A percentile compares a stretch with the other conserved stretches of the same genome.
Evolutionary conservation across 2,888 invertebrate genomes (phyloP).

Genomic region (Itoplectis maculator): DNA sequence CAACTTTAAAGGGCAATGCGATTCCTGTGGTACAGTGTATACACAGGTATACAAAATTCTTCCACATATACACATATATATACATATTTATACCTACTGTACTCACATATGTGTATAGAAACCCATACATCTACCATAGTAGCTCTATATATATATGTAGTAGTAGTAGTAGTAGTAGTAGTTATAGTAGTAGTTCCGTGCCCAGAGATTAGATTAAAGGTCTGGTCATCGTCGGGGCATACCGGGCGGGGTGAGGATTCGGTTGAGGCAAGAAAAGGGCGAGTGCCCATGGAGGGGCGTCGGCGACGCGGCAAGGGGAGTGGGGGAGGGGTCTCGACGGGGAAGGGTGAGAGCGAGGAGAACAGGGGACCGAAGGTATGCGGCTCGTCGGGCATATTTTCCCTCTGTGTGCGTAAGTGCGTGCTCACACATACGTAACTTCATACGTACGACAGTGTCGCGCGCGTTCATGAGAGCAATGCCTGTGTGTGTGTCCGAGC

Average conservation of each 20-base stretch:
- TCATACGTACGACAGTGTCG: conserved; percentile 43
- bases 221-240: conserved; percentile 74
- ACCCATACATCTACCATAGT: no score
- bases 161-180: no score
- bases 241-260: conserved; percentile 68
- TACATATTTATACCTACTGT: background rate
- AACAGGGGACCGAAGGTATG: conserved; percentile 66
- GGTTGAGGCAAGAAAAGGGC: conserved; percentile 63
- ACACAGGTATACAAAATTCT: background rate
- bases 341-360: conserved; percentile 42
- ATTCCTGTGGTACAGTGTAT: conserved; percentile 28
- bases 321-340: conserved; percentile 17
- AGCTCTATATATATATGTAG: conserved; percentile 19
- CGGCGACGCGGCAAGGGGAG: background rate
- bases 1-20: conserved; percentile 59
- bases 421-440: conserved; percentile 57
- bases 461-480: conserved; percentile 71
- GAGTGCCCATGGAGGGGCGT: conserved; percentile 21
- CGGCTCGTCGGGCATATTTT: conserved; percentile 47
- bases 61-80: background rate
- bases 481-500: conserved; percentile 43
- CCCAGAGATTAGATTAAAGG: conserved; percentile 79
- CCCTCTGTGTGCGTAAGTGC: conserved; percentile 54
- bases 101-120: no score
- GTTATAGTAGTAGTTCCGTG: conserved; percentile 31